Percentiles rank a stretch among this genome's conserved stretches.
phyloP scores from a whole-genome alignment of 2,888 invertebrate genomes.

The Sisyra nigra region DNA sequence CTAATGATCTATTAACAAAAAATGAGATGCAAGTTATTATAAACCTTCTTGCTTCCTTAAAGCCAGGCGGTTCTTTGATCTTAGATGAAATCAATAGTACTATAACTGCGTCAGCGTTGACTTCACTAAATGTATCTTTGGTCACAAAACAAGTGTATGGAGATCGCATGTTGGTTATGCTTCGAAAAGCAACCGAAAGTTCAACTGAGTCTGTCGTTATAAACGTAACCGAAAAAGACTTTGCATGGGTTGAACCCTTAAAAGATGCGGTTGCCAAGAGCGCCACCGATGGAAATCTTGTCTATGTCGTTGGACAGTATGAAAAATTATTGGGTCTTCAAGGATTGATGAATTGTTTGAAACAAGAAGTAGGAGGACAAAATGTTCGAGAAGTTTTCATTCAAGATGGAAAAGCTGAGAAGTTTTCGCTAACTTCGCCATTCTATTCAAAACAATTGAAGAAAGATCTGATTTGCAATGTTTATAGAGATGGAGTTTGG shows the following conservation, averaged over 20 bases:
- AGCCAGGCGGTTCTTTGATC: slow-evolving; percentile 46
- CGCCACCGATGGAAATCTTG: slow-evolving; percentile 38
- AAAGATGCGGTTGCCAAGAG: slow-evolving; percentile 57
- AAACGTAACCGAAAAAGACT: slow-evolving; percentile 50
- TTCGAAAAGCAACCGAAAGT: slow-evolving; percentile 35
- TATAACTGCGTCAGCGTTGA: slow-evolving; percentile 25
- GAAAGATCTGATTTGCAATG: slow-evolving; percentile 74
- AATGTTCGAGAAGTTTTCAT: slow-evolving; percentile 57
- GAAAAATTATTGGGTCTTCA: slow-evolving; percentile 60
- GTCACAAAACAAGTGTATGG: slow-evolving; percentile 47
- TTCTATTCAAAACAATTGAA: slow-evolving; percentile 44
- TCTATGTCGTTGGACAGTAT: slow-evolving; percentile 53
- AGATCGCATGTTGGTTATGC: slow-evolving; percentile 45
- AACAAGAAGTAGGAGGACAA: slow-evolving; percentile 70
- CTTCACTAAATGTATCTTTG: slow-evolving; percentile 30
- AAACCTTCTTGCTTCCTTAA: slow-evolving; percentile 44
- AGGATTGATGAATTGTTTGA: slow-evolving; percentile 82
- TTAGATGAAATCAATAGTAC: slow-evolving; percentile 48
- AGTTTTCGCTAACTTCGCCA: slow-evolving; percentile 39
- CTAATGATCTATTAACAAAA: slow-evolving; percentile 44
- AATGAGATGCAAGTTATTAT: slow-evolving; percentile 33
- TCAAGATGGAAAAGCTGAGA: slow-evolving; percentile 41
- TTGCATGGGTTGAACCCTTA: slow-evolving; percentile 65
- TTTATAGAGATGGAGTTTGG: slow-evolving; percentile 67
- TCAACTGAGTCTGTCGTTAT: slow-evolving; percentile 34